Percentiles rank a stretch among this genome's conserved stretches.
phyloP scores from a whole-genome alignment of 2,888 invertebrate genomes.

The Sacculina carcini region DNA sequence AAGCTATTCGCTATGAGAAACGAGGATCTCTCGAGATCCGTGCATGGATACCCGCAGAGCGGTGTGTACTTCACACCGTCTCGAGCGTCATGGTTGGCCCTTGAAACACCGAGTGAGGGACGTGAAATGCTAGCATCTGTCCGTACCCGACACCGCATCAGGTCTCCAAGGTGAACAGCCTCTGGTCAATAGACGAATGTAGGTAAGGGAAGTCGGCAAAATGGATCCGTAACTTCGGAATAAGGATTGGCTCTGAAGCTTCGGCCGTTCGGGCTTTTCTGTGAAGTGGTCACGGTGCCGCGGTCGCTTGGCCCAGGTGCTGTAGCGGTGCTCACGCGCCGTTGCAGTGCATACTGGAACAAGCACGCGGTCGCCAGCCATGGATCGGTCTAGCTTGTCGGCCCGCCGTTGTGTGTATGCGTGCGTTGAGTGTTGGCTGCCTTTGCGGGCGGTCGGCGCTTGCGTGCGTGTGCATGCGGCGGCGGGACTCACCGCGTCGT shows the following conservation, averaged over 20 bases:
- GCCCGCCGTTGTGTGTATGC: constrained; percentile 23
- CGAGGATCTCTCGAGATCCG: constrained; percentile 20
- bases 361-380: constrained; percentile 3
- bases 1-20: constrained; percentile 23
- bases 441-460: background rate
- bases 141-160: constrained; percentile 46
- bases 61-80: constrained; percentile 20
- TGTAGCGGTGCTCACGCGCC: constrained; percentile 13
- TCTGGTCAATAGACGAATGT: constrained; percentile 39
- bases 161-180: constrained; percentile 44
- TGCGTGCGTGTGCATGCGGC: no score
- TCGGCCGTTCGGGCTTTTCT: constrained; percentile 32
- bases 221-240: constrained; percentile 34
- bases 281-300: constrained; percentile 21
- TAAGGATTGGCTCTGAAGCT: constrained; percentile 46
- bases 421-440: constrained; percentile 1
- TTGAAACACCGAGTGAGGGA: constrained; percentile 23
- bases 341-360: constrained; percentile 4
- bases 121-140: constrained; percentile 20
- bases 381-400: constrained; percentile 18
- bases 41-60: constrained; percentile 22
- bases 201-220: constrained; percentile 41
- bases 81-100: constrained; percentile 18
- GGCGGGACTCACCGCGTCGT: no score
- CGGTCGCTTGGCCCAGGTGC: constrained; percentile 15